A percentile compares a stretch with the other conserved stretches of the same genome.
Conservation (phyloP, 2,888 invertebrate genomes). For the Carterocephalus palaemon region DNA sequence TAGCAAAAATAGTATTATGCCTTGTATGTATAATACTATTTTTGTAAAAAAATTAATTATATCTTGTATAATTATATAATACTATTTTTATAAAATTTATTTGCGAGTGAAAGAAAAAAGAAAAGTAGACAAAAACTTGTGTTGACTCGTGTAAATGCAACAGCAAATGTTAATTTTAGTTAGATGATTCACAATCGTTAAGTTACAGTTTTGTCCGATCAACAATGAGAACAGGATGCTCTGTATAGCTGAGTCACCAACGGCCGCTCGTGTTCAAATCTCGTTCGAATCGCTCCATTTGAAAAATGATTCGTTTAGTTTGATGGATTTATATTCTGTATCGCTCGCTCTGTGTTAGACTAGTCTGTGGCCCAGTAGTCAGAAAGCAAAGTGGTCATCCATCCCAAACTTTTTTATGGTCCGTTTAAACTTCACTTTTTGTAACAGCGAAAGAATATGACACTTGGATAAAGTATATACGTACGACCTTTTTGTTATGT, state of each 20-base stretch:
- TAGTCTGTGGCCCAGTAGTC: too few species aligned
- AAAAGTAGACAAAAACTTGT: slow-evolving; percentile 5
- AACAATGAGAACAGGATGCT: slow-evolving; percentile 58
- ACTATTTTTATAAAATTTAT: neutral
- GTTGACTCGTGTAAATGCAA: slow-evolving; percentile 24
- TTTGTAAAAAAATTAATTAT: too few species aligned
- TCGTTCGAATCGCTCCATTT: slow-evolving; percentile 18
- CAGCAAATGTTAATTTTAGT: slow-evolving; percentile 36
- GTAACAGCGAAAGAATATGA: too few species aligned
- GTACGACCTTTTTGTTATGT: too few species aligned
- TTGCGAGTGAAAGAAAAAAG: neutral
- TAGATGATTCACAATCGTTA: slow-evolving; percentile 37
- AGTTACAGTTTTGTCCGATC: slow-evolving; percentile 41
- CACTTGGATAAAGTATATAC: too few species aligned
- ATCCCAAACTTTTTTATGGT: too few species aligned
- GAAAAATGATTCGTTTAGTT: slow-evolving; percentile 13
- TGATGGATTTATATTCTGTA: slow-evolving; percentile 2
- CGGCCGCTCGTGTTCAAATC: slow-evolving; percentile 21
- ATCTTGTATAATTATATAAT: too few species aligned
- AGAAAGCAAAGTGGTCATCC: too few species aligned
- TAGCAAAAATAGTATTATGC: too few species aligned
- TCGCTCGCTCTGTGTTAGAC: too few species aligned
- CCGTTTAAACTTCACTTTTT: neutral
- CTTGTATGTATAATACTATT: too few species aligned
- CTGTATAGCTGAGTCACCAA: slow-evolving; percentile 43